phyloP scores from a whole-genome alignment of 2,888 invertebrate genomes.

The Petrolisthes cinctipes region DNA sequence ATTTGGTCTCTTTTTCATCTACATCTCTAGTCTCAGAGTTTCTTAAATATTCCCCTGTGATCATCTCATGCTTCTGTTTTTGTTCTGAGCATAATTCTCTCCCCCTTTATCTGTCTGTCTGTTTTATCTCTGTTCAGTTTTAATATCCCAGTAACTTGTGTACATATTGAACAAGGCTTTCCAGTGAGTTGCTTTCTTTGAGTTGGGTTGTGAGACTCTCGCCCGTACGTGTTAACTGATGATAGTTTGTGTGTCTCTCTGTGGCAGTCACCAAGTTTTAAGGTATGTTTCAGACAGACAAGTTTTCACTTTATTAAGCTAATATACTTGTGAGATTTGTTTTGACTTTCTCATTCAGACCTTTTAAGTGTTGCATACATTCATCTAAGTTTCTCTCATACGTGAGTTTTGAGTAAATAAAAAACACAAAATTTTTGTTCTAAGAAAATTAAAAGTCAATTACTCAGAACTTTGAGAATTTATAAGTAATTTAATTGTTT shows the following conservation, averaged over 20 bases:
- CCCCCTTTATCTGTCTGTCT: not conserved
- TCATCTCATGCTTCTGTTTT: slow-evolving; percentile 2
- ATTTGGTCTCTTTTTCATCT: not conserved
- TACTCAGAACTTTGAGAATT: not conserved
- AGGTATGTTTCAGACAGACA: slow-evolving; percentile 51
- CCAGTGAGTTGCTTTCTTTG: slow-evolving; percentile 41
- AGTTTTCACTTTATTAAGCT: slow-evolving; percentile 23
- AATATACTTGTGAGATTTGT: not conserved
- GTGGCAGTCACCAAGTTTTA: slow-evolving; percentile 51
- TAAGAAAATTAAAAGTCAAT: not conserved
- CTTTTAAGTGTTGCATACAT: not conserved
- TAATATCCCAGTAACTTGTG: slow-evolving; percentile 12
- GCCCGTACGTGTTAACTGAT: slow-evolving; percentile 40
- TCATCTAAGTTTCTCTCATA: not conserved
- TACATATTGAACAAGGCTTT: slow-evolving; percentile 35
- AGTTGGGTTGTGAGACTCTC: slow-evolving; percentile 19
- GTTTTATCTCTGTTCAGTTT: not conserved
- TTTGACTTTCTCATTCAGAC: slow-evolving; percentile 1
- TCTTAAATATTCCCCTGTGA: not conserved
- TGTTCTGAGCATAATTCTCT: slow-evolving; percentile 1
- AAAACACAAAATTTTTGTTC: not conserved
- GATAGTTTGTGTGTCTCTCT: slow-evolving; percentile 48
- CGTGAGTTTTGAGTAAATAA: not conserved
- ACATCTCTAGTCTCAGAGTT: not conserved
- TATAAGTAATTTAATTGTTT: slow-evolving; percentile 2